These are phyloP conservation scores for Myotis planiceps DNA, from an alignment of 2,797 vertebrate species.

Conservation along the genomic window DNA sequence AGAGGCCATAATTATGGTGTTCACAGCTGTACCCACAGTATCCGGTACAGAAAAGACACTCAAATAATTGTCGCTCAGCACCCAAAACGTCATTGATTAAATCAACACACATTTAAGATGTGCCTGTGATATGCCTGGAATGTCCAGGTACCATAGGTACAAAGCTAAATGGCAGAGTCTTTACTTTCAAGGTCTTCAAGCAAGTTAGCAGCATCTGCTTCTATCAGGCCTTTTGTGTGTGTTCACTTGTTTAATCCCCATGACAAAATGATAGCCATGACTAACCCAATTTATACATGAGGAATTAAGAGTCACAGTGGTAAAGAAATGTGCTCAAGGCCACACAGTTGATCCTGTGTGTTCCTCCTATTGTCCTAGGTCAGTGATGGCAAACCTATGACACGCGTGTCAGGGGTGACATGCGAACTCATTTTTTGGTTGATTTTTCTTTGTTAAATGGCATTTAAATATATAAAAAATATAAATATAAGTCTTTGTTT, in stretches of 20 bases:
- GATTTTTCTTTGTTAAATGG: no score
- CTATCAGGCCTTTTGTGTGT: not conserved
- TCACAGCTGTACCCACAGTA: not conserved
- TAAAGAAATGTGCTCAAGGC: not conserved
- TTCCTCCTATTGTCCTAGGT: not conserved
- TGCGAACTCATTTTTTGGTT: no score
- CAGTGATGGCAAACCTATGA: no score
- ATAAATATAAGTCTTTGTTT: no score
- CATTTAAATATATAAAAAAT: no score
- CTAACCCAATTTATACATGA: not conserved
- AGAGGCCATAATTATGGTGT: not conserved
- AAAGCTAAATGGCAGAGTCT: not conserved
- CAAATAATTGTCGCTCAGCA: not conserved
- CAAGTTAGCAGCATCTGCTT: not conserved
- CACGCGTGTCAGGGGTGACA: no score
- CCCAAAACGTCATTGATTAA: not conserved
- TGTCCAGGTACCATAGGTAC: not conserved
- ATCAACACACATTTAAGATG: not conserved
- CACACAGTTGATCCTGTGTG: not conserved
- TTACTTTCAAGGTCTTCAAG: not conserved
- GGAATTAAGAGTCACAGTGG: not conserved
- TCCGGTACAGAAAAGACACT: not conserved
- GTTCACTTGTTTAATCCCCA: not conserved
- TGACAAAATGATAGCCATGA: not conserved
- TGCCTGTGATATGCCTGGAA: not conserved